Conservation (phyloP, 2,888 invertebrate genomes). For the Lapara coniferarum region DNA sequence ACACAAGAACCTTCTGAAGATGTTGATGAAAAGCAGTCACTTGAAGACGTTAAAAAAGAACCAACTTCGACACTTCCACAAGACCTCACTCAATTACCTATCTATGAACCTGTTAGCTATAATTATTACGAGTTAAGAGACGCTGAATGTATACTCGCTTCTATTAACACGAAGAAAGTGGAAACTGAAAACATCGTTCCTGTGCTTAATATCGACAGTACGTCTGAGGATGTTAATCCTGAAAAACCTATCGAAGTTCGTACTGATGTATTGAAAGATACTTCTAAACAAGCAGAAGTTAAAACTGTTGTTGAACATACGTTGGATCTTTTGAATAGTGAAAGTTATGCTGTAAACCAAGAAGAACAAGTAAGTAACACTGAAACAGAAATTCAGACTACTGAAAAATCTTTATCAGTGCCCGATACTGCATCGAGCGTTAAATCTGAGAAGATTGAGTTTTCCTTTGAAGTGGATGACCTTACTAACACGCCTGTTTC, state of each 20-base stretch:
- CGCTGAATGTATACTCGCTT: slow-evolving; percentile 48
- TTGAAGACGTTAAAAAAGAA: slow-evolving; percentile 17
- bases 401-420: slow-evolving; percentile 4
- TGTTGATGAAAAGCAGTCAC: neutral
- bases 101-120: slow-evolving; percentile 44
- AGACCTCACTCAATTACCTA: slow-evolving; percentile 19
- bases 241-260: slow-evolving; percentile 22
- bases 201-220: slow-evolving; percentile 20
- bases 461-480: slow-evolving; percentile 58
- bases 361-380: neutral
- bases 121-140: slow-evolving; percentile 59
- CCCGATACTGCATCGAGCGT: neutral
- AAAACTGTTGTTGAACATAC: slow-evolving; percentile 37
- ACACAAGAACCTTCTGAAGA: neutral
- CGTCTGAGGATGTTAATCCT: slow-evolving; percentile 12
- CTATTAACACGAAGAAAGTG: slow-evolving; percentile 27
- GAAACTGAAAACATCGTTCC: neutral
- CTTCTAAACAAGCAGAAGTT: neutral
- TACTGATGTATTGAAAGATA: neutral
- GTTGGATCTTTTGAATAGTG: slow-evolving; percentile 33
- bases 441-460: slow-evolving; percentile 39
- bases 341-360: neutral
- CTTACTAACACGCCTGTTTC: slow-evolving; percentile 53
- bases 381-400: slow-evolving; percentile 32
- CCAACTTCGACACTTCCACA: slow-evolving; percentile 2